Percentiles rank a stretch among this genome's conserved stretches.
phyloP scores from a whole-genome alignment of 2,888 invertebrate genomes.

The Meloe dianella region DNA sequence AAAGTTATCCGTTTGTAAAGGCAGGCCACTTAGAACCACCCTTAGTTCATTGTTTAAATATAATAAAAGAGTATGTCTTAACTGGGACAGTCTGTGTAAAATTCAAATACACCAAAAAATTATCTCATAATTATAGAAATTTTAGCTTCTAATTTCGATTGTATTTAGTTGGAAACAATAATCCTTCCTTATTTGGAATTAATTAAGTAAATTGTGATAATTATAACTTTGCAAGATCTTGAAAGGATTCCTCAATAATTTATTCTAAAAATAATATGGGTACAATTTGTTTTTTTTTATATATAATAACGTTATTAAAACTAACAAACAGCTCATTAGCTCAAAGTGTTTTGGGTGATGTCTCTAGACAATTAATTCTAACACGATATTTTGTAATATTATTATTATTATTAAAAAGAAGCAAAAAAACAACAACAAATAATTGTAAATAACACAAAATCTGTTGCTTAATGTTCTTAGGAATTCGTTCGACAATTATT shows the following conservation, averaged over 20 bases:
- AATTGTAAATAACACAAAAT: slow-evolving; percentile 49
- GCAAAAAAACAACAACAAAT: neutral
- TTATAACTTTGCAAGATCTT: slow-evolving; percentile 43
- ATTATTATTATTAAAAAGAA: slow-evolving; percentile 17
- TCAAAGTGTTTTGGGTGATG: slow-evolving; percentile 50
- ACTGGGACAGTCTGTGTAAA: neutral
- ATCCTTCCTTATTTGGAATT: no score
- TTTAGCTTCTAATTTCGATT: no score
- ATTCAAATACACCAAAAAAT: no score
- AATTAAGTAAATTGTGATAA: slow-evolving; percentile 44
- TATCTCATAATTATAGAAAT: no score
- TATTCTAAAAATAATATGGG: slow-evolving; percentile 51
- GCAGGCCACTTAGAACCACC: neutral
- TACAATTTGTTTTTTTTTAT: slow-evolving; percentile 48
- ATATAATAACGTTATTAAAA: slow-evolving; percentile 26
- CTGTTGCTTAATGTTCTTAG: slow-evolving; percentile 44
- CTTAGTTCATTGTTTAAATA: no score
- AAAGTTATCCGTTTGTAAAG: slow-evolving; percentile 37
- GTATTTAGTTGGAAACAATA: no score
- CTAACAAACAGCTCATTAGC: slow-evolving; percentile 35
- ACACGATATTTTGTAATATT: slow-evolving; percentile 50
- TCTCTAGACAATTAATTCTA: slow-evolving; percentile 45
- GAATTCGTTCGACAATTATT: slow-evolving; percentile 16
- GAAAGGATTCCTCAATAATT: slow-evolving; percentile 39
- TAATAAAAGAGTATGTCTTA: neutral